Base-by-base conservation (phyloP, 35 echinoderm and acorn worm species). In the Amphiura filiformis region DNA sequence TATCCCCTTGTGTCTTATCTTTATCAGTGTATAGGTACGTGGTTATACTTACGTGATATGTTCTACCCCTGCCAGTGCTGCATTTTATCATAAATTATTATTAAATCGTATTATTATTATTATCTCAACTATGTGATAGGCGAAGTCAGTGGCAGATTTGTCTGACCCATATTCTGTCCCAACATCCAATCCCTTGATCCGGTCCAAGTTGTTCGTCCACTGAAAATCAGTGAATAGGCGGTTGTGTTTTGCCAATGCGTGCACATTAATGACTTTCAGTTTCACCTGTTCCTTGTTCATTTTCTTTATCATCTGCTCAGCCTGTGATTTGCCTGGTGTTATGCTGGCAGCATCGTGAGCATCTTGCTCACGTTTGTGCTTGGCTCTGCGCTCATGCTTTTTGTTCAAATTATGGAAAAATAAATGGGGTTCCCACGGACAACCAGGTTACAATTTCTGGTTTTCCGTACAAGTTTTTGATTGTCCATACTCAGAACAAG, bases 171-270 rank as follows among this genome's bases (percentile, higher is more conserved):
- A 39, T 9, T 1, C 5, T 82, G 1, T 2, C 82, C 41, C 49
- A 33, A 84, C 35, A 33, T 84, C 20, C 17, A 31, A 1, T 7
- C 44, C 15, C 32, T 84, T 84, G 28, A 31, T 36, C 32, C 57
- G 20, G 34, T 84, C 82, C 23, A 84, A 47, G 7, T 57, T 47
- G 22, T 56, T 57, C 28, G 36, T 39, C 82, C 82, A 84, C 5
- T 35, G 1, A 33, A 57, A 61, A 36, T 84, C 82, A 57, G 82
- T 84, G 36, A 84, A 84, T 57, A 26, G 41, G 32, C 56, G 82
- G 32, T 57, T 57, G 35, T 84, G 52, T 36, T 84, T 84, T 7
- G 32, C 44, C n/a, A 70, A 34, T 57, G 56, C 82, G 57, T 84
- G 82, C 28, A 31, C 40, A 57, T 41, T 84, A n/a, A 15, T 41